A percentile compares a stretch with the other conserved stretches of the same genome.
Conservation (phyloP, 2,113 vertebrate genomes). For the Tapirus terrestris region DNA sequence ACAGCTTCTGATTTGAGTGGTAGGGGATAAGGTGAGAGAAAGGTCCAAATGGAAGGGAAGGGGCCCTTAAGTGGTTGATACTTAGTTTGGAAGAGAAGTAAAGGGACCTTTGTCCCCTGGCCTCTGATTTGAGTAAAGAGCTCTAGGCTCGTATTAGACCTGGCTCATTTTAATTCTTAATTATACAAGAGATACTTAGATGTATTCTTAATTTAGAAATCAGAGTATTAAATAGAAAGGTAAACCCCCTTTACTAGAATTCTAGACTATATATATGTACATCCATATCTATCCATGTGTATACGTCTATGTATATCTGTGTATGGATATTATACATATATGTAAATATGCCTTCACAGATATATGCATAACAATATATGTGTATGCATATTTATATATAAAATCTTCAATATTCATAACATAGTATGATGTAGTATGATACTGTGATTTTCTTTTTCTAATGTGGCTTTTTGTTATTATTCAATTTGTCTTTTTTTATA, state of each 20-base stretch:
- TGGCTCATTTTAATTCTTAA: neutral
- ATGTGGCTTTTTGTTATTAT: neutral
- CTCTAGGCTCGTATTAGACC: neutral
- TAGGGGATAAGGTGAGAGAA: neutral
- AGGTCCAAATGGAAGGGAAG: neutral
- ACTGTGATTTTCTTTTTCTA: neutral
- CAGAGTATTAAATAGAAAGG: neutral
- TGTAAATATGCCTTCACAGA: neutral
- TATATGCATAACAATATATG: neutral
- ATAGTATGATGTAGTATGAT: neutral
- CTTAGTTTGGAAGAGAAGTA: neutral
- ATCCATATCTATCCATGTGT: neutral
- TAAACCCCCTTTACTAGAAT: neutral
- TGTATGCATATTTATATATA: neutral
- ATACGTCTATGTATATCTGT: neutral
- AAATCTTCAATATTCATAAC: neutral
- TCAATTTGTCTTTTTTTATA: neutral
- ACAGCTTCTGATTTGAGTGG: neutral
- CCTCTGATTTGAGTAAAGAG: neutral
- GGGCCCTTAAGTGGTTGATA: neutral
- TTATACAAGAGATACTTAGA: neutral
- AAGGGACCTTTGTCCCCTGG: neutral
- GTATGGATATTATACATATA: neutral
- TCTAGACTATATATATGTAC: neutral
- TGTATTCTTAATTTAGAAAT: conserved; percentile 34